Percentiles rank a stretch among this genome's conserved stretches.
Conservation (phyloP, 1,140 invertebrate genomes). For the Solenopsis fugax region DNA sequence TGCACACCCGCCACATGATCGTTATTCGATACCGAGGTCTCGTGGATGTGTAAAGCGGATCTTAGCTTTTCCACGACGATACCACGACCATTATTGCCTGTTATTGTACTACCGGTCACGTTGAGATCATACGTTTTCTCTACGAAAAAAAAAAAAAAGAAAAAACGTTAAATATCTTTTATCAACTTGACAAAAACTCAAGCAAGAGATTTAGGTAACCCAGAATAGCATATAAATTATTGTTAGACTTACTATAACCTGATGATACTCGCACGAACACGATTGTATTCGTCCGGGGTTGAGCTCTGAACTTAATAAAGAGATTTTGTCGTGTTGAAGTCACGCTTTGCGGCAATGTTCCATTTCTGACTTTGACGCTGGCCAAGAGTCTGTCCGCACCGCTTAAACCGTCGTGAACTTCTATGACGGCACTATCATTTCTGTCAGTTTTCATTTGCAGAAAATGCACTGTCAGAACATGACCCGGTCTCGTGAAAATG, state of each 20-base stretch:
- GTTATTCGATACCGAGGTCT: conserved; percentile 94
- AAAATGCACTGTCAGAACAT: conserved; percentile 94
- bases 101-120: conserved; percentile 93
- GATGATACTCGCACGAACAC: conserved; percentile 93
- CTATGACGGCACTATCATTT: conserved; percentile 91
- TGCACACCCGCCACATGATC: conserved; percentile 96
- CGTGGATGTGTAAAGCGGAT: conserved; percentile 93
- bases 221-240: neutral
- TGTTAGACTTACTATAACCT: conserved; percentile 87
- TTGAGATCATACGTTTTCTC: conserved; percentile 95
- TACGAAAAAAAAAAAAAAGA: conserved; percentile 78
- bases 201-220: neutral
- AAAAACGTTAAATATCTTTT: neutral
- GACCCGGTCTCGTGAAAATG: conserved; percentile 92
- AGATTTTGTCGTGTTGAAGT: conserved; percentile 92
- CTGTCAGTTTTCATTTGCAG: conserved; percentile 91
- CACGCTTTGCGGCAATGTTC: conserved; percentile 94
- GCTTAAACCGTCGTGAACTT: conserved; percentile 93
- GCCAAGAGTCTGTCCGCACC: conserved; percentile 90
- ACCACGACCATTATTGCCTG: conserved; percentile 97
- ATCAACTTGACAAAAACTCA: conserved; percentile 6
- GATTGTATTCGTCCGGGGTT: conserved; percentile 90
- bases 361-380: conserved; percentile 91
- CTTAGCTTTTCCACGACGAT: conserved; percentile 94
- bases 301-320: conserved; percentile 91